These are phyloP conservation scores for Furnarius figulus DNA, from an alignment of 2,113 vertebrate species.

Conservation along the genomic window DNA sequence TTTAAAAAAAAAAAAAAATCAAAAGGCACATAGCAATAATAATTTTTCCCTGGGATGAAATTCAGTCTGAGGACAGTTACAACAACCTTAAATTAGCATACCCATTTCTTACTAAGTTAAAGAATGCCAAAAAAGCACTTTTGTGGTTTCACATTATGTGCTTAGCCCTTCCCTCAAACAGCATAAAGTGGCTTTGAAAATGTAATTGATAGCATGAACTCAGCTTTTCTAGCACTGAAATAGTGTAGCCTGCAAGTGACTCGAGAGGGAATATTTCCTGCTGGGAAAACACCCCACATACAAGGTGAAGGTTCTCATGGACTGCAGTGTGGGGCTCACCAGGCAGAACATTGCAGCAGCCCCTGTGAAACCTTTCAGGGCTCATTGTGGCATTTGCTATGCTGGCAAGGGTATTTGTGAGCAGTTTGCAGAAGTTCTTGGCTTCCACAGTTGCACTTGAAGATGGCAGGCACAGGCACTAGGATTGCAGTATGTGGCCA, in stretches of 20 bases:
- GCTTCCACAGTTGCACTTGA: not conserved
- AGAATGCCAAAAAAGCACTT: conserved; percentile 55
- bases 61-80: not conserved
- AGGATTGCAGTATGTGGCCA: not conserved
- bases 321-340: fast-evolving
- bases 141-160: not conserved
- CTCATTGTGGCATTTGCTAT: not conserved
- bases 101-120: not conserved
- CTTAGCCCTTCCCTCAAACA: conserved; percentile 29
- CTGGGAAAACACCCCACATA: not conserved
- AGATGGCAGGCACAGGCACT: fast-evolving
- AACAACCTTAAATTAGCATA: conserved; percentile 14
- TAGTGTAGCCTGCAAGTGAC: not conserved
- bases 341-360: not conserved
- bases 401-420: not conserved
- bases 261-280: not conserved
- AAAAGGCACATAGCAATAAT: not conserved
- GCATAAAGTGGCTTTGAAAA: conserved; percentile 8
- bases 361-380: not conserved
- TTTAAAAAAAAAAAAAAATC: too few relatives aligned
- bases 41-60: not conserved
- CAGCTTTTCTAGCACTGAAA: not conserved
- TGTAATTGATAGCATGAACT: conserved; percentile 19
- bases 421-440: not conserved
- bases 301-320: fast-evolving